Base-by-base conservation (phyloP, 2,888 invertebrate genomes). In the Axea sp. region DNA sequence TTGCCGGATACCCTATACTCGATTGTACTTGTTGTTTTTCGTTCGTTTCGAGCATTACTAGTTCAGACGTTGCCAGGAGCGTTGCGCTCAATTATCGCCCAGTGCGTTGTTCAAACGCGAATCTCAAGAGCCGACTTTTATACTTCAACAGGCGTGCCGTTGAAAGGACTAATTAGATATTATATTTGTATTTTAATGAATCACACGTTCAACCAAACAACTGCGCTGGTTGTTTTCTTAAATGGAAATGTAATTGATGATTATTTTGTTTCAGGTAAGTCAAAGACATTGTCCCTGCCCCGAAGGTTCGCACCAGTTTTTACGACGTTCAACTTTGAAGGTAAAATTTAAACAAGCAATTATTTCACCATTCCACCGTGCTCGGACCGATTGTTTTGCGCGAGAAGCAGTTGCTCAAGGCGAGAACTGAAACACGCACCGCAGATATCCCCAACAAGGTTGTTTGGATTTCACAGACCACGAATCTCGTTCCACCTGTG, bases 251-350 rank as follows among this genome's bases (percentile, higher is more conserved):
- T n/a, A 35, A 8, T 17, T n/a, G 4, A 28, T 8, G 8, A 59
- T 43, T 57, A 37, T 68, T 75, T 77, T 80, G 80, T 80, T 83
- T 90, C 89, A 91, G 91, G 91, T 91, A 90, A 91, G 91, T 90
- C 87, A 45, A 89, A 88, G 78, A 88, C 88, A 64, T 82, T 88
- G 82, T 89, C 89, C 15, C 81, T 89, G 73, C 89, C 89, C 7
- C 83, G 89, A 67, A 86, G 85, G 53, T 86, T 82, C 75, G 83
- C 82, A 53, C 83, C 83, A 28, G 80, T 82, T 57, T 72, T 80
- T 33, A 60, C 75, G 65, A 59, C 77, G 43, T 72, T 77, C 49
- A 69, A 77, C 62, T 76, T 77, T 73, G 75, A 82, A 86, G 86
- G 86, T 86, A 85, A 62, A 57, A 31, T 22, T 19, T 19, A 3